phyloP scores from a whole-genome alignment of 2,888 invertebrate species.

The Clitarchus hookeri region DNA sequence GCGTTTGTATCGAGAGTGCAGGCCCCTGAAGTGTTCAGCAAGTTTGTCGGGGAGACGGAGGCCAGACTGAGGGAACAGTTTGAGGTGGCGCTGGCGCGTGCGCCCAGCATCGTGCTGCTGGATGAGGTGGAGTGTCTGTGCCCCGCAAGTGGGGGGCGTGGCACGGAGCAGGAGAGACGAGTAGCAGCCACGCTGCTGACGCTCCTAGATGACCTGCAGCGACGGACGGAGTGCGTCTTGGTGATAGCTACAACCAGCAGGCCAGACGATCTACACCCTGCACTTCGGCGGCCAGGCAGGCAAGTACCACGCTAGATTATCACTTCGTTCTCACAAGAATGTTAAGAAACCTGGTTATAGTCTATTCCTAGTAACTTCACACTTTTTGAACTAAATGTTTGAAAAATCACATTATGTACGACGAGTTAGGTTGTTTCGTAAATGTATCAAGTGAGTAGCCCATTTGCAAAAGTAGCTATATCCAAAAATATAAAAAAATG shows the following conservation, averaged over 20 bases:
- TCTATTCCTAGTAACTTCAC: no score
- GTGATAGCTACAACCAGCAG: slow-evolving; percentile 79
- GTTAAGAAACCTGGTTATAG: no score
- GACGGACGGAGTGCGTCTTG: slow-evolving; percentile 61
- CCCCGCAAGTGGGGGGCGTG: slow-evolving; percentile 51
- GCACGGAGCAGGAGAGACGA: slow-evolving; percentile 72
- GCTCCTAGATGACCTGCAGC: slow-evolving; percentile 66
- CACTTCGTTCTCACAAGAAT: no score
- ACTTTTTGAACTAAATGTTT: no score
- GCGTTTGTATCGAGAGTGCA: slow-evolving; percentile 64
- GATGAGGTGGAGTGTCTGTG: slow-evolving; percentile 85
- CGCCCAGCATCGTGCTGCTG: slow-evolving; percentile 78
- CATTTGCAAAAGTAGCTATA: no score
- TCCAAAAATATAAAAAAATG: no score
- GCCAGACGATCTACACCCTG: slow-evolving; percentile 74
- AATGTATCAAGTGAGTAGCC: no score
- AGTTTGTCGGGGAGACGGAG: slow-evolving; percentile 78
- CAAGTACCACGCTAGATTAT: slow-evolving; percentile 35
- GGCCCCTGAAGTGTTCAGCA: slow-evolving; percentile 75
- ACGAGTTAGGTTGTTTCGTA: no score
- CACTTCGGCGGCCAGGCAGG: slow-evolving; percentile 74
- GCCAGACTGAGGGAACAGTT: slow-evolving; percentile 69
- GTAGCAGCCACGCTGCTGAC: slow-evolving; percentile 68
- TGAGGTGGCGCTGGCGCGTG: slow-evolving; percentile 65
- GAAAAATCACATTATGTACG: no score